A percentile compares a stretch with the other conserved stretches of the same genome.
Conservation (phyloP, 2,888 invertebrate species). For the Physocephala rufipes region DNA sequence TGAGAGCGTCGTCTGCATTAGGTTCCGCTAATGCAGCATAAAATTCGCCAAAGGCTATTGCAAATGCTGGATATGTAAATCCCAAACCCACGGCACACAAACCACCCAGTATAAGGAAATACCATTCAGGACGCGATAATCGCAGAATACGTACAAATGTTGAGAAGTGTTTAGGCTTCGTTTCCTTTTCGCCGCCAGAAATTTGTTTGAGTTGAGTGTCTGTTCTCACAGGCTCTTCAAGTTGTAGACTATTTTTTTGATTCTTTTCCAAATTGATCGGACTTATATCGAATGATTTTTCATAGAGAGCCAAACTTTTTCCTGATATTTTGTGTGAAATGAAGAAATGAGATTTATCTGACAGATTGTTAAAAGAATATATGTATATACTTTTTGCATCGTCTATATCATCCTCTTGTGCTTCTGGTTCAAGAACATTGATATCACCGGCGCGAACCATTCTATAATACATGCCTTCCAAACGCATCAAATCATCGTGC, state of each 20-base stretch:
- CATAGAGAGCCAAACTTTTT: constrained; percentile 58
- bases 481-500: constrained; percentile 74
- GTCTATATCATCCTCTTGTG: constrained; percentile 50
- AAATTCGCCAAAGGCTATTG: constrained; percentile 81
- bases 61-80: constrained; percentile 77
- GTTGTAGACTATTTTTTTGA: constrained; percentile 57
- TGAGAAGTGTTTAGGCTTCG: constrained; percentile 56
- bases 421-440: constrained; percentile 50
- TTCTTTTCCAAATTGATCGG: constrained; percentile 61
- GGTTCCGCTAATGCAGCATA: constrained; percentile 74
- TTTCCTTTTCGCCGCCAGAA: constrained; percentile 50
- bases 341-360: neutral
- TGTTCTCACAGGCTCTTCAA: constrained; percentile 46
- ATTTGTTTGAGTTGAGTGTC: constrained; percentile 26
- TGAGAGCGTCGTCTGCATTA: constrained; percentile 69
- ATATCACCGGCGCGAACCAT: constrained; percentile 69
- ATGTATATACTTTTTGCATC: constrained; percentile 55
- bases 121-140: constrained; percentile 76
- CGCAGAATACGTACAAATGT: constrained; percentile 70
- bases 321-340: too few species aligned
- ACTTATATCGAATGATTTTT: constrained; percentile 63
- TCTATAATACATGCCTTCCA: constrained; percentile 74
- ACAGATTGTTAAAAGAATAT: neutral
- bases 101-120: constrained; percentile 71
- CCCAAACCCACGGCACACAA: constrained; percentile 76